Evolutionary conservation across 1,140 invertebrate genomes (phyloP), one percentile per base, ranked within the genome.

Genomic region (Micrasema minimum): DNA sequence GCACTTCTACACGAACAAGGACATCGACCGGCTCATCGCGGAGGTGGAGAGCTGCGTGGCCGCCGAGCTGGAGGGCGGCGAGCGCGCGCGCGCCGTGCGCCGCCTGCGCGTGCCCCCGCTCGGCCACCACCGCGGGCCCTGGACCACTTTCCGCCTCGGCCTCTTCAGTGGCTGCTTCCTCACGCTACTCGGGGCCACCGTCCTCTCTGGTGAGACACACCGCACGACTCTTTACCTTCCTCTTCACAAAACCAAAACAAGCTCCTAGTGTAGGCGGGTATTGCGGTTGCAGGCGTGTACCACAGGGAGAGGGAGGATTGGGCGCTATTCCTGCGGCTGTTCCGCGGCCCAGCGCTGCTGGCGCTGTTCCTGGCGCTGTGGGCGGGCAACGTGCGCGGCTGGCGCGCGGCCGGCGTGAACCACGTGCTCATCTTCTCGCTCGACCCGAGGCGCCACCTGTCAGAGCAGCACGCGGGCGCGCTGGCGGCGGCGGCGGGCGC

Each of bases 401-500:
- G 97, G 97, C 87, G 97, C 75, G 95, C 94, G 5, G 97, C 96
- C 0, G 97, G 98, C 9, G 97, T 99, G 2, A 99, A 99, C 87
- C 98, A 99, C 82, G 98, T 99, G 0, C 87, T 99, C 0, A 99
- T 99, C 76, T 99, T 99, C 81, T 98, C 99, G 81, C 85, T 99
- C 50, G 97, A 99, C 84, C 98, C 98, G 0, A 86, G 98, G 62
- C 96, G 98, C 83, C 97, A 99, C 86, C 83, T 95, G 0, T 93
- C 96, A 0, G 96, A 99, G 78, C 96, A 99, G 78, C 94, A 99
- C 83, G 85, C 99, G 0, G 96, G 99, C 89, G 97, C 99, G 84
- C 81, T 99, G 72, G 95, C 97, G 0, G 91, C 96, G 0, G 94
- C 98, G 70, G 92, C 99, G 72, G 96, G 96, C 14, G 96, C 99